These are phyloP conservation scores for Teleogryllus oceanicus DNA, from an alignment of 2,888 invertebrate genomes.

Conservation along the genomic window DNA sequence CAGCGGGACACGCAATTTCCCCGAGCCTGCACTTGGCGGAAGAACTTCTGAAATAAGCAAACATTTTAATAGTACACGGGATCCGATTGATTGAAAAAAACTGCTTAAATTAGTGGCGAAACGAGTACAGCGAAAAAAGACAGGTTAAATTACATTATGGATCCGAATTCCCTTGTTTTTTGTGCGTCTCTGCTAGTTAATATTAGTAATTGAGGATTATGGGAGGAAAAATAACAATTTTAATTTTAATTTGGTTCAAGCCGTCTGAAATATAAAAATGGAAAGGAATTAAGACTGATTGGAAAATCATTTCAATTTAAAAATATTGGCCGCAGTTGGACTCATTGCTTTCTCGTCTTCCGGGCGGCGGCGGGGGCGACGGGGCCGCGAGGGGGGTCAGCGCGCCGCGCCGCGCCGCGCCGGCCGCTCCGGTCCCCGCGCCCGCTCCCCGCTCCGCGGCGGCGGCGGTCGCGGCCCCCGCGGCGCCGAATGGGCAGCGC, in stretches of 20 bases:
- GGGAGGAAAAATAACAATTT: slow-evolving; percentile 23
- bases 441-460: too few species aligned
- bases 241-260: slow-evolving; percentile 25
- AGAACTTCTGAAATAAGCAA: neutral
- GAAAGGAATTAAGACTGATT: slow-evolving; percentile 26
- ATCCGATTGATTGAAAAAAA: slow-evolving; percentile 10
- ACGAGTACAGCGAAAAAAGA: neutral
- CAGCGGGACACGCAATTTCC: too few species aligned
- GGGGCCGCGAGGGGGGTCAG: neutral
- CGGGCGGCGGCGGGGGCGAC: neutral
- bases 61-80: neutral
- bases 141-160: slow-evolving; percentile 18
- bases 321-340: slow-evolving; percentile 18
- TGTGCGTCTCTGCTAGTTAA: slow-evolving; percentile 19
- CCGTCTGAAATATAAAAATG: slow-evolving; percentile 25
- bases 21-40: too few species aligned
- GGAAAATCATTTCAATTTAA: slow-evolving; percentile 23
- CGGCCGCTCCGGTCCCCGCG: neutral
- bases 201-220: slow-evolving; percentile 27
- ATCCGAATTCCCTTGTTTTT: slow-evolving; percentile 10
- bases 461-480: too few species aligned
- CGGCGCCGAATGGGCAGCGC: too few species aligned
- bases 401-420: neutral
- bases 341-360: slow-evolving; percentile 18
- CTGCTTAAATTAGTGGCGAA: slow-evolving; percentile 18